Conservation (phyloP, 2,888 invertebrate genomes). For the Nasonovia ribisnigri region DNA sequence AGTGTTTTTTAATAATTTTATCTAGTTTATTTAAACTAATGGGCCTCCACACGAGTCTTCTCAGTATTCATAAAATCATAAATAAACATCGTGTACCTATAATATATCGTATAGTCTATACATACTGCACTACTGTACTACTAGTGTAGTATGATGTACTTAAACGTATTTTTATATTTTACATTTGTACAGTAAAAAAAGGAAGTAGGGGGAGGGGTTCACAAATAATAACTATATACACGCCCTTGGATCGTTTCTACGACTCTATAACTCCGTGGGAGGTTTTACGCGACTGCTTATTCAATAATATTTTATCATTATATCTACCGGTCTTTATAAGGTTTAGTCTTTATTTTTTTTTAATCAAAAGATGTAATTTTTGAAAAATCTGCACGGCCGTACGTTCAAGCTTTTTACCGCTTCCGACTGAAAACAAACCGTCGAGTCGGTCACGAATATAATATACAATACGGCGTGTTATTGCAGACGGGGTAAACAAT, state of each 20-base stretch:
- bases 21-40: too few species aligned
- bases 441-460: neutral
- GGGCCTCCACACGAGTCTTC: too few species aligned
- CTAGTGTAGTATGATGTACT: neutral
- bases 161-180: neutral
- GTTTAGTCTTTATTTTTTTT: neutral
- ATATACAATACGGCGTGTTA: neutral
- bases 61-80: too few species aligned
- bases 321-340: neutral
- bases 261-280: neutral
- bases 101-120: neutral
- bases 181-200: neutral
- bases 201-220: neutral
- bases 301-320: neutral
- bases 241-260: neutral
- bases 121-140: neutral
- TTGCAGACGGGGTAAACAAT: too few species aligned
- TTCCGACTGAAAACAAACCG: neutral
- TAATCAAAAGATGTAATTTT: too few species aligned
- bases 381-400: too few species aligned
- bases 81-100: too few species aligned
- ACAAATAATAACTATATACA: neutral
- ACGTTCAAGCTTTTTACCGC: neutral
- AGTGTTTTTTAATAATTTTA: too few species aligned
- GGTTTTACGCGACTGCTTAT: neutral